A percentile compares a stretch with the other conserved stretches of the same genome.
Evolutionary conservation across 2,797 vertebrate genomes (phyloP).

Genomic region (Lagodon rhomboides): DNA sequence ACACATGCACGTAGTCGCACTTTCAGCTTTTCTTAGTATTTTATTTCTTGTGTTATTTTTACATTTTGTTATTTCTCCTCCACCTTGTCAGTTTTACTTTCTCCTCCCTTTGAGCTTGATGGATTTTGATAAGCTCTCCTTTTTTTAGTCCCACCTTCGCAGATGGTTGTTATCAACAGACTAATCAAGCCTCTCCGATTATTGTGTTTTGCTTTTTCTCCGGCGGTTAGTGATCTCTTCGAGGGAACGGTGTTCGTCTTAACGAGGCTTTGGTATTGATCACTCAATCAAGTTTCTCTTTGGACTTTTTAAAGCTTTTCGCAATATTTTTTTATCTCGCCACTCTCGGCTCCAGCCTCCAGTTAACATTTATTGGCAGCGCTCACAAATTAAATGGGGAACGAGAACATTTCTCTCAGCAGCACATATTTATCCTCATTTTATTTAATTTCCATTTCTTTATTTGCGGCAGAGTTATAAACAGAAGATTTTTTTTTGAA

Average conservation of each 20-base stretch:
- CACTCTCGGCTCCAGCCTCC: not conserved
- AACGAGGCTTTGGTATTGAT: conserved; percentile 51
- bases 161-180: conserved; percentile 18
- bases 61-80: conserved; percentile 13
- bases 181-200: conserved; percentile 46
- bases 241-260: conserved; percentile 23
- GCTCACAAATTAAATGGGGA: conserved; percentile 3
- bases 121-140: conserved; percentile 26
- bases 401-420: conserved; percentile 10
- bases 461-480: not conserved
- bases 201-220: conserved; percentile 1
- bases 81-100: conserved; percentile 35
- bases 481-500: not conserved
- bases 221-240: conserved; percentile 30
- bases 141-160: conserved; percentile 21
- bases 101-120: conserved; percentile 14
- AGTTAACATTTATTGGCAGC: conserved; percentile 25
- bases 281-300: conserved; percentile 37
- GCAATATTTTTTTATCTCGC: conserved; percentile 37
- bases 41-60: conserved; percentile 25
- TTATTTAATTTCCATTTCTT: not conserved
- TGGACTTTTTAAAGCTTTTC: conserved; percentile 39
- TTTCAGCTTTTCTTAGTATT: not conserved
- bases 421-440: conserved; percentile 4
- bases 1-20: no score